phyloP scores from a whole-genome alignment of 1,140 invertebrate species.

The Hirudo medicinalis region DNA sequence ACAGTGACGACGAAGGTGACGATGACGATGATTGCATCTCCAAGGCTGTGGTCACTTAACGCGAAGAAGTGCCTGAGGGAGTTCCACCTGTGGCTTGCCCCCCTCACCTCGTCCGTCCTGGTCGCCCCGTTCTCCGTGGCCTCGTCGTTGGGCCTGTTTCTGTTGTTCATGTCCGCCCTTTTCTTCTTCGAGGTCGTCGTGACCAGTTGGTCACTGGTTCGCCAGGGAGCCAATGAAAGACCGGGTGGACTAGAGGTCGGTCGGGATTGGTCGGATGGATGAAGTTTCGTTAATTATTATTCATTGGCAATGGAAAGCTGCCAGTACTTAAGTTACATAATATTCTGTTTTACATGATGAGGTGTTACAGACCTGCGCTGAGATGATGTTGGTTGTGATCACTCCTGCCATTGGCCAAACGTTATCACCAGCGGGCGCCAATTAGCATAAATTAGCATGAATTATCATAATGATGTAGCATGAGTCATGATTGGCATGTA shows the following conservation, averaged over 20 bases:
- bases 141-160: not conserved
- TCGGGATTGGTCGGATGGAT: not conserved
- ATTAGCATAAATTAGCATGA: no score
- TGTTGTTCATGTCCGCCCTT: not conserved
- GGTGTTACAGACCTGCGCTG: no score
- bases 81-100: slow-evolving; percentile 5
- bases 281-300: not conserved
- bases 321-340: no score
- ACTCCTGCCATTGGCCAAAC: no score
- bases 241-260: not conserved
- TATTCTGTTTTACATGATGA: no score
- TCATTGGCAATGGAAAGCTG: no score
- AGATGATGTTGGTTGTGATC: no score
- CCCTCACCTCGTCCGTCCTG: not conserved
- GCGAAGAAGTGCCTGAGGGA: not conserved
- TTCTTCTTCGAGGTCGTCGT: not conserved
- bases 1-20: no score
- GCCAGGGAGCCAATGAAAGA: not conserved
- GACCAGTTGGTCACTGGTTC: not conserved
- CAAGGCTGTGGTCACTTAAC: not conserved
- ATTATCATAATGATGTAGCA: no score
- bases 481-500: no score
- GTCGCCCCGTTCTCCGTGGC: not conserved
- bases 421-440: no score
- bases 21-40: no score